phyloP scores from a whole-genome alignment of 1,140 invertebrate genomes.

The Halotydeus destructor region DNA sequence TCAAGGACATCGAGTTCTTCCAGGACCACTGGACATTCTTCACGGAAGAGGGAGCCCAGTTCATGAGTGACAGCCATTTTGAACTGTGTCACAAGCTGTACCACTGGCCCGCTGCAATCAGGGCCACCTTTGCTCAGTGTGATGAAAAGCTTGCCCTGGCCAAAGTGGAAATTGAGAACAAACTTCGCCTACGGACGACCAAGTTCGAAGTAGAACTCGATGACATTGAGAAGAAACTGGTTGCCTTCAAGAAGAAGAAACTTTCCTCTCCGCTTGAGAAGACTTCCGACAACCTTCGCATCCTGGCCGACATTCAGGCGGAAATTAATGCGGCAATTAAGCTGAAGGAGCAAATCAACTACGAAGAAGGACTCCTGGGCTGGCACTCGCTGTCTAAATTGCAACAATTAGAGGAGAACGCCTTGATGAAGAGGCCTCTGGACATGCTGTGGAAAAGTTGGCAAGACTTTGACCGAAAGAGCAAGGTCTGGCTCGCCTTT shows the following conservation, averaged over 20 bases:
- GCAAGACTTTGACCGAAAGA: background rate
- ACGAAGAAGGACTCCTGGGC: background rate
- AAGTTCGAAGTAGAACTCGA: background rate
- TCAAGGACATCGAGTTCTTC: background rate
- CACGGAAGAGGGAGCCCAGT: background rate
- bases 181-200: background rate
- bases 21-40: background rate
- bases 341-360: background rate
- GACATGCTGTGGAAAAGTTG: background rate
- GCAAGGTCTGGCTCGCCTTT: background rate
- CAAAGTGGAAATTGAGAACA: background rate
- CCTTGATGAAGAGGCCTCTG: background rate
- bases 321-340: background rate
- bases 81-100: background rate
- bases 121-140: background rate
- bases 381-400: background rate
- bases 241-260: background rate
- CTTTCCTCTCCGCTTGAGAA: background rate
- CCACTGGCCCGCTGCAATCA: background rate
- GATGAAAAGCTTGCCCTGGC: background rate
- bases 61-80: background rate
- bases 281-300: background rate
- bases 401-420: background rate
- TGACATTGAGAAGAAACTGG: background rate
- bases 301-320: background rate